Conservation (phyloP, 2,888 invertebrate genomes). For the Dusona sp. region DNA sequence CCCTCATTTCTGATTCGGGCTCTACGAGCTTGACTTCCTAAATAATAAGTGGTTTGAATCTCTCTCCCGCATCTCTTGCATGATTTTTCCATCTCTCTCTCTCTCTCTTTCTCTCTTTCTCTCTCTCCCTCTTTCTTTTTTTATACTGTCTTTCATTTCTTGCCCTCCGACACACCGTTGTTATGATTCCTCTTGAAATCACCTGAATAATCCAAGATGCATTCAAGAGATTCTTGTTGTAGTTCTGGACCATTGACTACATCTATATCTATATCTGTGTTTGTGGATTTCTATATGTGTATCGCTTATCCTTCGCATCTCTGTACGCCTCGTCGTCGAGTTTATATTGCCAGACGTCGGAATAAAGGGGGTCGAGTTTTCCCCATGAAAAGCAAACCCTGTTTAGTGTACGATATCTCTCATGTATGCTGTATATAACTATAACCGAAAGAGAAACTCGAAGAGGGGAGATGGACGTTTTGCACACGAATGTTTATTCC, state of each 20-base stretch:
- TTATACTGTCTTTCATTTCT: neutral
- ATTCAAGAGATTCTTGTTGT: slow-evolving; percentile 60
- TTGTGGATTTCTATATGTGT: slow-evolving; percentile 2
- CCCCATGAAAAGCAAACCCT: slow-evolving; percentile 57
- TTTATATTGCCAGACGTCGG: slow-evolving; percentile 63
- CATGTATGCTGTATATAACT: neutral
- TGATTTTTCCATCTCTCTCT: too few relatives aligned
- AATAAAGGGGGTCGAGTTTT: slow-evolving; percentile 50
- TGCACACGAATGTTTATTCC: slow-evolving; percentile 64
- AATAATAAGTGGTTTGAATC: slow-evolving; percentile 21
- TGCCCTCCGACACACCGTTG: slow-evolving; percentile 17
- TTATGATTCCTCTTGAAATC: slow-evolving; percentile 59
- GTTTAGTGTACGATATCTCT: slow-evolving; percentile 40
- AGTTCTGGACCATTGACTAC: slow-evolving; percentile 42
- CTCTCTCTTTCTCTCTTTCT: neutral
- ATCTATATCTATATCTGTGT: neutral
- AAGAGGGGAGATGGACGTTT: slow-evolving; percentile 29
- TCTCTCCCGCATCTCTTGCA: neutral
- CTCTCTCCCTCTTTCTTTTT: neutral
- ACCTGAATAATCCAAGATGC: slow-evolving; percentile 66
- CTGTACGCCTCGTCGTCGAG: slow-evolving; percentile 50
- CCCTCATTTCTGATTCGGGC: neutral
- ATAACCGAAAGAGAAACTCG: slow-evolving; percentile 32
- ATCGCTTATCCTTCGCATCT: slow-evolving; percentile 25
- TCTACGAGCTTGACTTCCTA: slow-evolving; percentile 5